phyloP scores from a whole-genome alignment of 2,888 invertebrate genomes.

The Drosophila suboccidentalis region DNA sequence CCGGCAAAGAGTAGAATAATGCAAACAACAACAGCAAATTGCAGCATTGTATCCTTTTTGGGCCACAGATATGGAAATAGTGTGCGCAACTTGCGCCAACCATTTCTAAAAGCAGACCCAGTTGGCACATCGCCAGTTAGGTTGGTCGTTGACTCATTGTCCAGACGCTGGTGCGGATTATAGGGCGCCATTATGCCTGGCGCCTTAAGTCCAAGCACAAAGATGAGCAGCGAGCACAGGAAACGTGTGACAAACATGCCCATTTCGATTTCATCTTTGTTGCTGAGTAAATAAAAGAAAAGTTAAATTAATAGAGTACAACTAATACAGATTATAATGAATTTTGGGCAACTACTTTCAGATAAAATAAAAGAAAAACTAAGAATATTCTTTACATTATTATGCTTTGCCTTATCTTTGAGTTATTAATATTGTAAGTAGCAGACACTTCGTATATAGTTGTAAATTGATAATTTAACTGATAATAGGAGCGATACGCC shows the following conservation, averaged over 20 bases:
- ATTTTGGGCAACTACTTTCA: not conserved
- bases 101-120: slow-evolving; percentile 92
- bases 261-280: slow-evolving; percentile 94
- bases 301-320: slow-evolving; percentile 65
- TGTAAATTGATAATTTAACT: not conserved
- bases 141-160: slow-evolving; percentile 84
- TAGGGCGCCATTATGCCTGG: slow-evolving; percentile 91
- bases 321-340: not conserved
- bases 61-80: slow-evolving; percentile 98
- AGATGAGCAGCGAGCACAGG: slow-evolving; percentile 91
- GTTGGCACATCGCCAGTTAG: slow-evolving; percentile 35
- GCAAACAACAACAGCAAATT: slow-evolving; percentile 93
- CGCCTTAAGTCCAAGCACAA: slow-evolving; percentile 94
- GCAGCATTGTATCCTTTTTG: slow-evolving; percentile 90
- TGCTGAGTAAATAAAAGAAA: slow-evolving; percentile 85
- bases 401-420: not conserved
- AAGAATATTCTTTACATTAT: not conserved
- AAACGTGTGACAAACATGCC: slow-evolving; percentile 93
- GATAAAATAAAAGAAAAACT: not conserved
- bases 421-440: not conserved
- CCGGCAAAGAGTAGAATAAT: slow-evolving; percentile 91
- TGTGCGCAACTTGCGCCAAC: slow-evolving; percentile 91
- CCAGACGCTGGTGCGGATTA: slow-evolving; percentile 80
- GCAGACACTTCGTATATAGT: not conserved
- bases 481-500: not conserved